Base-by-base conservation (phyloP, 2,797 vertebrate genomes). In the Lepidocolaptes lacrymiger region DNA sequence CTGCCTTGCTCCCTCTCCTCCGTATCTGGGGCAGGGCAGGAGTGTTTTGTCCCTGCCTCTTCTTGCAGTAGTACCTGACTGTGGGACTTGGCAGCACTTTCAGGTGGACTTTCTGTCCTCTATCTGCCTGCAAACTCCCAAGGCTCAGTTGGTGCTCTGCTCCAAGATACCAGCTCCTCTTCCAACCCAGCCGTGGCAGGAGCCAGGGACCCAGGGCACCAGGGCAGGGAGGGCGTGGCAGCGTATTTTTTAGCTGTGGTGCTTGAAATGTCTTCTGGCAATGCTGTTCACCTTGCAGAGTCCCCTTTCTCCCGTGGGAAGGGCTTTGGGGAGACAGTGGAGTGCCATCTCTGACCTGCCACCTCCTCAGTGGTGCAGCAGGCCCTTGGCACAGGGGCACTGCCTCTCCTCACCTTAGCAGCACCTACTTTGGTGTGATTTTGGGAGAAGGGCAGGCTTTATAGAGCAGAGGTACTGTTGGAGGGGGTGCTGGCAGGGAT, bases 51-150 rank as follows among this genome's bases (percentile, higher is more conserved):
- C 15, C 19, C 28, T 92, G 58, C 24, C 9, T 54, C n/a, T 88
- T n/a, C 56, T 61, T 61, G 48, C 58, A 32, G 10, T 44, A 4
- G 12, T 12, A 15, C 3, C 0, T 15, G 12, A 16, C 26, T 36
- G 8, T 48, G 64, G 68, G 37, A 14, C 32, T 63, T 62, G 0
- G 27, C 55, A 68, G 63, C 24, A 22, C 48, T 58, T 81, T n/a
- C 0, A 3, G 64, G 22, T 67, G 27, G 12, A 63, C 4, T 30
- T 23, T 63, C 41, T 91, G 68, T 75, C 17, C 34, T 74, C 41
- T 23, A 3, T 5, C 34, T 82, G 32, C 37, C 54, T 69, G 78
- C 51, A 76, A 9, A 36, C 26, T 69, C 68, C 27, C 39, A 36
- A 7, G 23, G 56, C 52, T 39, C 7, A 4, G 19, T 2, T 67